A percentile compares a stretch with the other conserved stretches of the same genome.
Conservation (phyloP, 2,797 vertebrate genomes). For the Microctenopoma lineatum region DNA sequence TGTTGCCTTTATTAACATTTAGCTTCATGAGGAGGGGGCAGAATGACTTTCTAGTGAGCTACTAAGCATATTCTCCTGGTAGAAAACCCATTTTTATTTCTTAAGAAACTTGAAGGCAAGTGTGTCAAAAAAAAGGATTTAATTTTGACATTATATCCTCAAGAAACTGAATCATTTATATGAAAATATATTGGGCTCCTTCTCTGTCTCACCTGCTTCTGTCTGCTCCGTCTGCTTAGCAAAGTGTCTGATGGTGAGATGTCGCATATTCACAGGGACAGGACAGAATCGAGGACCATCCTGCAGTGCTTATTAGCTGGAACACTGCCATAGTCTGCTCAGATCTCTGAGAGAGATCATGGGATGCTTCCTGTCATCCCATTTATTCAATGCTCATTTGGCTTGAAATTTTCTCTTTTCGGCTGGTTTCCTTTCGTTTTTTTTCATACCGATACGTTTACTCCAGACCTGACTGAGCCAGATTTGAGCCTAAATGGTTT, state of each 20-base stretch:
- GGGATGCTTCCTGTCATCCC: slow-evolving; percentile 63
- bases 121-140: not conserved
- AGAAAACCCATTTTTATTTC: not conserved
- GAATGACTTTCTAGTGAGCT: not conserved
- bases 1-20: not conserved
- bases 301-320: slow-evolving; percentile 64
- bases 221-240: slow-evolving; percentile 16
- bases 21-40: not conserved
- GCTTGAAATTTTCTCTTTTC: slow-evolving; percentile 12
- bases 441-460: not conserved
- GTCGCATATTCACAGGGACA: slow-evolving; percentile 22
- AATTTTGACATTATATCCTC: slow-evolving; percentile 2
- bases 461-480: not conserved
- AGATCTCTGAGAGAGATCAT: slow-evolving; percentile 63
- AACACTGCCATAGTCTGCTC: slow-evolving; percentile 60
- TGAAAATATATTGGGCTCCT: not conserved
- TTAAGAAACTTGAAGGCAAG: not conserved
- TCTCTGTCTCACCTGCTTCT: not conserved
- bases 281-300: slow-evolving; percentile 30
- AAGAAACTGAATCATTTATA: not conserved
- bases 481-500: not conserved
- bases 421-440: not conserved
- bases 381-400: slow-evolving; percentile 21
- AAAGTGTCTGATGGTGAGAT: slow-evolving; percentile 27
- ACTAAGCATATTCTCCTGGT: not conserved